Base-by-base conservation (phyloP, 2,797 vertebrate genomes). In the Mormyrus proboscirostris region DNA sequence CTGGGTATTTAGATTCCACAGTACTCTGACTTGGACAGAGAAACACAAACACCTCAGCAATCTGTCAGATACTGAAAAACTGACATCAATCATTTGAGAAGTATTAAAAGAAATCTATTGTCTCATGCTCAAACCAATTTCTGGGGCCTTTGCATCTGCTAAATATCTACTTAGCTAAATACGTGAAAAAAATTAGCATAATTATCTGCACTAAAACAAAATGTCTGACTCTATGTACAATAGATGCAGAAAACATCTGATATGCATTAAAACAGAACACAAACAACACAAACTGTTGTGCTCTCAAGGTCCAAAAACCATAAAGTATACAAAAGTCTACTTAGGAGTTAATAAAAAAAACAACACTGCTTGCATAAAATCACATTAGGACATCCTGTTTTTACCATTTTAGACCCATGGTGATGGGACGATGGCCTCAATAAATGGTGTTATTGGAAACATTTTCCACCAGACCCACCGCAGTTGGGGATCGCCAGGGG, bases 381-480 rank as follows among this genome's bases (percentile, higher is more conserved):
- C 55, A 53, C 22, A 57, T 62, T 85, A 59, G 49, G 44, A 59
- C 55, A 89, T 86, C 25, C 83, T 69, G 88, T 89, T 89, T 86
- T 89, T 62, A 86, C 82, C 29, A 62, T 51, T 59, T 73, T 22
- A 44, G 69, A 83, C 44, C 59, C 88, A 65, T 84, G 55, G 44
- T 50, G 53, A 89, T 44, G 44, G 83, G 59, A 86, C 59, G 47
- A 51, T 53, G 88, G 73, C 57, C 82, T 38, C 57, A 38, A 62
- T 53, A 50, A 51, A 89, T 50, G 41, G 55, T 62, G 44, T 85
- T 65, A 86, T 86, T 29, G 88, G 88, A 89, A 59, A 73, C 22
- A 65, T 47, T 89, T 89, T 89, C 55, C 88, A 89, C 44, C 49
- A 53, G 88, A 89, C 88, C 88, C 88, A 89, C 88, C 88, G 62